Conservation (phyloP, 1,140 invertebrate species). For the Leptinotarsa texana region DNA sequence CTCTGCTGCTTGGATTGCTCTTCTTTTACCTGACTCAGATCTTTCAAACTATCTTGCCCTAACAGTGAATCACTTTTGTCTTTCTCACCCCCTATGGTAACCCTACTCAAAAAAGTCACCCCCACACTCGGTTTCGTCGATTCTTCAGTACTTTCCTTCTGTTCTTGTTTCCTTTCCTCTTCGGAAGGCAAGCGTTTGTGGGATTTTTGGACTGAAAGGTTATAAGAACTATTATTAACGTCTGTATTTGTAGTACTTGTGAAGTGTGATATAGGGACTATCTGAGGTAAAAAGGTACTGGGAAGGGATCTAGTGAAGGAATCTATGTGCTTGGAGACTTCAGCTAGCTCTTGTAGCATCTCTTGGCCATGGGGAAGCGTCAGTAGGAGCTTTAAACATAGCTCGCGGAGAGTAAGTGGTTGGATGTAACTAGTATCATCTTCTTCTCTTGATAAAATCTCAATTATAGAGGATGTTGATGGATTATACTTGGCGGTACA, state of each 20-base stretch:
- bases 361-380: conserved; percentile 67
- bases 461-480: conserved; percentile 50
- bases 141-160: too few species aligned
- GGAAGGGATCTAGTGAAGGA: conserved; percentile 33
- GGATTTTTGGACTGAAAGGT: conserved; percentile 27
- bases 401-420: conserved; percentile 56
- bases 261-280: conserved; percentile 27
- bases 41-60: too few species aligned
- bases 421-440: conserved; percentile 38
- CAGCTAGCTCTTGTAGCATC: conserved; percentile 68
- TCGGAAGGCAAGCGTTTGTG: neutral
- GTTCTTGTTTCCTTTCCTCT: neutral
- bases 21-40: too few species aligned
- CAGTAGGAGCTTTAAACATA: conserved; percentile 67
- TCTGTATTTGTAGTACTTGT: neutral
- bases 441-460: conserved; percentile 53
- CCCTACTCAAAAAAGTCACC: too few species aligned
- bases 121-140: too few species aligned
- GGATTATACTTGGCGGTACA: conserved; percentile 61
- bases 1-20: too few species aligned
- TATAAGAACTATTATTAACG: conserved; percentile 29
- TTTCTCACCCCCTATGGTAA: too few species aligned
- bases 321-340: conserved; percentile 64
- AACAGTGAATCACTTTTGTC: too few species aligned
- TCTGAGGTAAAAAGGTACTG: conserved; percentile 24